phyloP scores from a whole-genome alignment of 2,113 vertebrate genomes.

The Callocephalon fimbriatum region DNA sequence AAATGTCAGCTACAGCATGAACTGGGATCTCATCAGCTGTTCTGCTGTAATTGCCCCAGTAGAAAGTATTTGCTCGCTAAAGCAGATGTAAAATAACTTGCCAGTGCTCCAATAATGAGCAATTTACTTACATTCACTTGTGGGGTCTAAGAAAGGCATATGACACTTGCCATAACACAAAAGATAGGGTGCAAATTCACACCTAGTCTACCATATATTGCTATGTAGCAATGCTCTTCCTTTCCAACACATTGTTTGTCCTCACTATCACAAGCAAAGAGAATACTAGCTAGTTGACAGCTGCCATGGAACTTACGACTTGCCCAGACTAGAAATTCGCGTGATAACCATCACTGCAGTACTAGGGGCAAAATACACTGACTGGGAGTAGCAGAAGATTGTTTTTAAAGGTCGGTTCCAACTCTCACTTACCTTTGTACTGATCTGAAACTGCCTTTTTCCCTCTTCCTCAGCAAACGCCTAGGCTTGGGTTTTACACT shows the following conservation, averaged over 20 bases:
- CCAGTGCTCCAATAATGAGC: neutral
- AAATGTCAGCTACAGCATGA: neutral
- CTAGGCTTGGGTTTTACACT: neutral
- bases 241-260: neutral
- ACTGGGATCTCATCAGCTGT: neutral
- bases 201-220: neutral
- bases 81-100: neutral
- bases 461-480: neutral
- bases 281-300: neutral
- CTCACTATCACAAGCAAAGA: neutral
- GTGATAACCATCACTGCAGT: neutral
- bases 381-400: neutral
- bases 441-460: neutral
- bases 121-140: neutral
- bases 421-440: neutral
- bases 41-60: neutral
- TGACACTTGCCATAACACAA: neutral
- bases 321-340: neutral
- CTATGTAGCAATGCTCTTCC: neutral
- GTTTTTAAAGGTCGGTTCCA: neutral
- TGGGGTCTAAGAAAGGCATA: neutral
- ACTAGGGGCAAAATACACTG: neutral
- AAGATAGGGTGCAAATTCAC: neutral
- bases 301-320: rapidly evolving
- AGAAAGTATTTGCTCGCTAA: neutral